Percentiles rank a stretch among this genome's conserved stretches.
Conservation (phyloP, 2,113 vertebrate species). For the Hippocampus comes region DNA sequence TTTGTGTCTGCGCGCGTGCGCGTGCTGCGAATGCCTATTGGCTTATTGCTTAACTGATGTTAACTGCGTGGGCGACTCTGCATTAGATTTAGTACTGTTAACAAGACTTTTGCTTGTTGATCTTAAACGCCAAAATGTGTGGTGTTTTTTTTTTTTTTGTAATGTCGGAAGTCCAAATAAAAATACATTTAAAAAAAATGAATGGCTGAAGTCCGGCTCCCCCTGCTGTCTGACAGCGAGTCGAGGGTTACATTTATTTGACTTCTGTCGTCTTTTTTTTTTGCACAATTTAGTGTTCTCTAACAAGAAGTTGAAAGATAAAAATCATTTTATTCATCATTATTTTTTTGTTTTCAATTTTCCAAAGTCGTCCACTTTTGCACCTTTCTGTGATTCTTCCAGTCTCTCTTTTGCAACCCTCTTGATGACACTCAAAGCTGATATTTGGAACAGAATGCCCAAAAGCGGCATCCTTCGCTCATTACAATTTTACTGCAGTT, state of each 20-base stretch:
- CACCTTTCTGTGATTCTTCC: no score
- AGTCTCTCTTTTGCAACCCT: no score
- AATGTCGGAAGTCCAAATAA: background rate
- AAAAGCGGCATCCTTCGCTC: no score
- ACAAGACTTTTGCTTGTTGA: background rate
- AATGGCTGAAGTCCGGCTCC: background rate
- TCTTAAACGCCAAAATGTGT: background rate
- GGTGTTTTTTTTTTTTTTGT: background rate
- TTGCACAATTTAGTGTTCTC: no score
- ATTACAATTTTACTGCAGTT: no score
- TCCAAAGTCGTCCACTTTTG: no score
- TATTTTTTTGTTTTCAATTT: no score
- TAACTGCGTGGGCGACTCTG: background rate
- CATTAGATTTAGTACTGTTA: background rate
- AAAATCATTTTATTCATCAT: no score
- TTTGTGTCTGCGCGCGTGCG: background rate
- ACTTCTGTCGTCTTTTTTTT: no score
- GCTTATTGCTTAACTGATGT: slow-evolving; percentile 2
- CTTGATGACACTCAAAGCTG: no score
- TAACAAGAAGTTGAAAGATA: no score
- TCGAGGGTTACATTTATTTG: background rate
- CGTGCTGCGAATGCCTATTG: background rate
- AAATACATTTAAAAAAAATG: background rate
- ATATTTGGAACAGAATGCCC: no score
- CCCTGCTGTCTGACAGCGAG: background rate